Evolutionary conservation across 1,140 invertebrate genomes (phyloP).

Genomic region (Acromyrmex charruanus): DNA sequence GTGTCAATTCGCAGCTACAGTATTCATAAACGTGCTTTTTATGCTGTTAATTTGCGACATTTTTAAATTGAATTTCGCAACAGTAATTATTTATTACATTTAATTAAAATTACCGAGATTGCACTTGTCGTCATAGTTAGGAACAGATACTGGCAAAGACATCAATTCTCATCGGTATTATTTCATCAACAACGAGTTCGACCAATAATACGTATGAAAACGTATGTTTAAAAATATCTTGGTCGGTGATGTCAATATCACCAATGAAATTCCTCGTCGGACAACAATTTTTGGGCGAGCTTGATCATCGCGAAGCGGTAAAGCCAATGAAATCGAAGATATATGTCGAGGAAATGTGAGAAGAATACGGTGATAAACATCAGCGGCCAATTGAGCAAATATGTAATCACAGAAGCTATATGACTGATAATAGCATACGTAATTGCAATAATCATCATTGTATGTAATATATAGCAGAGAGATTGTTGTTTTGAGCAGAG

Average conservation of each 20-base stretch:
- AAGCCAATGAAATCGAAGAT: conserved; percentile 8
- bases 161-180: neutral
- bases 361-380: conserved; percentile 50
- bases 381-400: conserved; percentile 72
- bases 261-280: neutral
- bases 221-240: neutral
- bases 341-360: conserved; percentile 4
- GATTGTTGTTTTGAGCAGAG: conserved; percentile 10
- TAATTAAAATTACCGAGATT: conserved; percentile 10
- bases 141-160: neutral
- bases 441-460: conserved; percentile 30
- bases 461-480: conserved; percentile 12
- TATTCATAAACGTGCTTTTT: conserved; percentile 13
- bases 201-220: neutral
- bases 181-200: neutral
- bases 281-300: neutral
- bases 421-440: conserved; percentile 65
- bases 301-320: neutral
- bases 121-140: conserved; percentile 8
- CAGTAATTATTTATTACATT: neutral
- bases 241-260: neutral
- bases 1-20: conserved; percentile 23
- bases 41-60: conserved; percentile 15
- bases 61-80: conserved; percentile 16
- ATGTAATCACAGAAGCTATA: conserved; percentile 64